Base-by-base conservation (phyloP, 2,888 invertebrate species). In the Lasioglossum villosulum region DNA sequence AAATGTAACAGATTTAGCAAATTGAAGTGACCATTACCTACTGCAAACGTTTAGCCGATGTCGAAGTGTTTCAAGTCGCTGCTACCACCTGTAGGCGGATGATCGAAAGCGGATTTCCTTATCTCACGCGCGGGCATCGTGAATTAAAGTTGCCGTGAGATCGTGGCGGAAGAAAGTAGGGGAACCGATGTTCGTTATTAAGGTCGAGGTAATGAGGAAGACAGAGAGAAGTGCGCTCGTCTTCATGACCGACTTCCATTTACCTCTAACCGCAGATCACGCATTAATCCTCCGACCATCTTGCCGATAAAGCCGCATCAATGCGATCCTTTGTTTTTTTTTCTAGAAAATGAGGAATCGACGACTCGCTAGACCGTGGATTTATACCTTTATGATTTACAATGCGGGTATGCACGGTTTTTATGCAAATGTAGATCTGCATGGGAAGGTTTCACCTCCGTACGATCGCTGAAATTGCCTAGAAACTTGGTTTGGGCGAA, bases 131-230 rank as follows among this genome's bases (percentile, higher is more conserved):
- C 59, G 14, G 19, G 30, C 39, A 68, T 34, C 68, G 45, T 6
- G 80, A 73, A 80, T 79, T 71, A 75, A 83, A 71, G 59, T 68
- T 14, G 42, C 52, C 80, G 84, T 74, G 66, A 76, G 83, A 89
- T 59, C 66, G 59, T 34, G 52, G n/a, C 0, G 76, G 39, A 87
- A 82, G 76, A 83, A 82, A 84, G 75, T 70, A 63, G 59, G 52
- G 27, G 78, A 52, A 14, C n/a, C 34, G 34, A 75, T 56, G 52
- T n/a, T 84, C 19, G 77, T 34, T 83, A 84, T 88, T 89, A 90
- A 90, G 86, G 85, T 89, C 89, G 79, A 42, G 30, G 75, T 81
- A 87, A 88, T 76, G 68, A 87, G 83, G 78, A 87, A 80, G 77
- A n/a, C 63, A 68, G 66, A 72, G 66, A 72, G 42, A 45, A 42